These are phyloP conservation scores for Pogonocichla stellata DNA, from an alignment of 2,113 vertebrate genomes.

Conservation along the genomic window DNA sequence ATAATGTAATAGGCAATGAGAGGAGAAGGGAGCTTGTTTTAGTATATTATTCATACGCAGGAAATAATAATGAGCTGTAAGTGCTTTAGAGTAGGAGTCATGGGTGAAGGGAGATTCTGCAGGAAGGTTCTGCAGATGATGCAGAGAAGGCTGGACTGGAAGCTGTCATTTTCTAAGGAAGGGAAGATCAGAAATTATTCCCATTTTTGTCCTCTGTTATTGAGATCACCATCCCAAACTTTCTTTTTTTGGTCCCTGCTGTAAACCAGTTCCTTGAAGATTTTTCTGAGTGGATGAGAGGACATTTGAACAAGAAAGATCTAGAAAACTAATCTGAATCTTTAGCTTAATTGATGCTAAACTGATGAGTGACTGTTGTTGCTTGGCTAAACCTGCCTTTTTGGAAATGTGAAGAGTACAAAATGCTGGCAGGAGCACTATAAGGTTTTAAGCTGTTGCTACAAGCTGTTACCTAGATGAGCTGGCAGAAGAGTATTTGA, in stretches of 20 bases:
- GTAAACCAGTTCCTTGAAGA: background rate
- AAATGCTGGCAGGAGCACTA: background rate
- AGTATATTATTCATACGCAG: background rate
- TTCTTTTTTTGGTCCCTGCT: background rate
- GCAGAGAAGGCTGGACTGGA: background rate
- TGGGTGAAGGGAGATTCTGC: background rate
- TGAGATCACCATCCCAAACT: background rate
- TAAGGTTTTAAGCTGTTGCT: background rate
- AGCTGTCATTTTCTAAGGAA: background rate
- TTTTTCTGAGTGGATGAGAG: background rate
- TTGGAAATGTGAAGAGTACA: background rate
- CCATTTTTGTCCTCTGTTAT: background rate
- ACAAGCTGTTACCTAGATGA: constrained; percentile 37
- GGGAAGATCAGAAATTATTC: background rate
- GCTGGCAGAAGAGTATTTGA: background rate
- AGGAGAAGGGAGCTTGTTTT: background rate
- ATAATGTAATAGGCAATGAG: background rate
- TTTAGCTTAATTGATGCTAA: background rate
- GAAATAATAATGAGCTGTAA: background rate
- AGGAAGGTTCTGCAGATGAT: background rate
- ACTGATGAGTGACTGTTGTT: background rate
- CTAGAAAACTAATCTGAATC: background rate
- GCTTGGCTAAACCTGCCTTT: background rate
- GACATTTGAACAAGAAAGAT: background rate
- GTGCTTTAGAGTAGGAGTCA: background rate